Evolutionary conservation across 2,113 vertebrate species (phyloP), one percentile per base, ranked within the genome.

Genomic region (Bufo bufo): DNA sequence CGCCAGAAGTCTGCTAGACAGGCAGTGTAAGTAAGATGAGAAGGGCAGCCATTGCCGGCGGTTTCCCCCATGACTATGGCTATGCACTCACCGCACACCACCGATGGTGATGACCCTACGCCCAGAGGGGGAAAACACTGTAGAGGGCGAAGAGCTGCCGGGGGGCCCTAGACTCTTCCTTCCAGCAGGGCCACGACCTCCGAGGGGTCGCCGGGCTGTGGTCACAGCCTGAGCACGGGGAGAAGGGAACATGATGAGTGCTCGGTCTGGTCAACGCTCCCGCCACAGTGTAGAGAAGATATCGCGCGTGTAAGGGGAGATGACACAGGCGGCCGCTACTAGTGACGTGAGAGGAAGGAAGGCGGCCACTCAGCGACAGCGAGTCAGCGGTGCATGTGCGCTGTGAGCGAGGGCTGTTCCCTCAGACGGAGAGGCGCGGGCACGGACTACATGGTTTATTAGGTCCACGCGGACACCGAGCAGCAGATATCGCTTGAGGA

Each of bases 51-150:
- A 33, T 33, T 33, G 33, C 33, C 33, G 33, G 33, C 33, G 33
- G 33, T 33, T 33, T 1, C 33, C 33, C 33, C 33, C 33, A 33
- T 33, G 33, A 33, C 33, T 33, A 33, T 33, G 33, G 33, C 33
- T 33, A 33, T 1, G 33, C 33, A 92, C 95, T 93, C 85, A 95
- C 95, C 95, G 92, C 0, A 93, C 91, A 4, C 93, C 94, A 0
- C 93, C 85, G 6, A 93, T 91, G 54, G 92, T 89, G 82, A 89
- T 89, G 82, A 89, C 92, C n/a, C 94, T 91, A 52, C 93, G 89
- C 66, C 92, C 90, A 13, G 59, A 91, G 0, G 94, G 95, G 0
- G 95, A 95, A 77, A 94, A 95, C 6, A 94, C 81, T 82, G 80
- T 9, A 2, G 80, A 88, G 33, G 69, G 86, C 1, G 77, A 88